Conservation (phyloP, 1,140 invertebrate genomes). For the Drosophila bocqueti region DNA sequence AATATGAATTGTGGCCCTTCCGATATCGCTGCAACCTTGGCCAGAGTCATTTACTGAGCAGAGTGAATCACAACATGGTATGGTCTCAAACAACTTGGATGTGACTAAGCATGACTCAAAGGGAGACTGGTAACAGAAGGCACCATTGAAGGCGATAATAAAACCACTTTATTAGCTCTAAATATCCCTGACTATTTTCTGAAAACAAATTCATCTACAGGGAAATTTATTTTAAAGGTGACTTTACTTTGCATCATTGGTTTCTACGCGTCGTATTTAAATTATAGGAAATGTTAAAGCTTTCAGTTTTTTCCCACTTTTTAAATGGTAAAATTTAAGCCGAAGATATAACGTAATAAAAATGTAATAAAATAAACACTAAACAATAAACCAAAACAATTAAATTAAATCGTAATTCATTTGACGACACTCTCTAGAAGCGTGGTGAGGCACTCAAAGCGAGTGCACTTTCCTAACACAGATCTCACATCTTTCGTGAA, state of each 20-base stretch:
- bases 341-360: not conserved
- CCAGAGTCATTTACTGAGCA: slow-evolving; percentile 45
- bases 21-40: slow-evolving; percentile 57
- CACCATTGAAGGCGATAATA: not conserved
- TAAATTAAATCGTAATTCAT: not conserved
- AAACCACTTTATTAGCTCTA: not conserved
- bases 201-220: not conserved
- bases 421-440: not conserved
- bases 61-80: slow-evolving; percentile 49
- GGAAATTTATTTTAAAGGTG: not conserved
- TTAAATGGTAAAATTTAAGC: not conserved
- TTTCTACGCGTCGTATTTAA: not conserved
- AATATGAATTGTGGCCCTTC: slow-evolving; percentile 44
- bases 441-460: slow-evolving; percentile 2
- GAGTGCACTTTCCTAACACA: slow-evolving; percentile 22
- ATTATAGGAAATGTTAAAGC: not conserved
- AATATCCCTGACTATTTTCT: not conserved
- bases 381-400: no score
- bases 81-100: slow-evolving; percentile 15
- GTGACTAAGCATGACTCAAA: slow-evolving; percentile 65
- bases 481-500: slow-evolving; percentile 60
- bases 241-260: not conserved
- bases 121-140: slow-evolving; percentile 2
- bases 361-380: not conserved
- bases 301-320: not conserved